Percentiles rank a stretch among this genome's conserved stretches.
Conservation (phyloP, 2,888 invertebrate genomes). For the Machimus rusticus region DNA sequence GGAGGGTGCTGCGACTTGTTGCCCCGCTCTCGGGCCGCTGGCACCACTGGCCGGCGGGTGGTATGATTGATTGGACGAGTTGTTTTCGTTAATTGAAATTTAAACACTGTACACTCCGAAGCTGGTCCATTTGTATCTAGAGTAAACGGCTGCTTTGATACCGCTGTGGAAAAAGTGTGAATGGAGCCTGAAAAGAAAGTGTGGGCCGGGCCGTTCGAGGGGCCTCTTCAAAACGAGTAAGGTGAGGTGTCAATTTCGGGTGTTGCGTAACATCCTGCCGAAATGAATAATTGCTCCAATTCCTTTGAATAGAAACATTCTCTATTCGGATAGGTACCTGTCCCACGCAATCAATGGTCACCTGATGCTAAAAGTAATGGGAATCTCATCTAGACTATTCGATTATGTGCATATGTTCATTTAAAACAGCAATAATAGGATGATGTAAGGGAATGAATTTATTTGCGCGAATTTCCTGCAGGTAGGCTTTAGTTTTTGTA, state of each 20-base stretch:
- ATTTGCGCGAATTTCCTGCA: too few species aligned
- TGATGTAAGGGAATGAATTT: neutral
- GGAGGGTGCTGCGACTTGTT: neutral
- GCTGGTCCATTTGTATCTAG: neutral
- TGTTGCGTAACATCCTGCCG: neutral
- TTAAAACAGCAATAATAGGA: neutral
- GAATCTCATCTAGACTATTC: neutral
- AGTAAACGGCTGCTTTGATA: neutral
- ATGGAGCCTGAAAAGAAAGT: neutral
- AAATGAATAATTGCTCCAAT: neutral
- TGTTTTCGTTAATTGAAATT: constrained; percentile 30
- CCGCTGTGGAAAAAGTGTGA: neutral
- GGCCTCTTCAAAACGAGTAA: neutral
- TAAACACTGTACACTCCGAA: neutral
- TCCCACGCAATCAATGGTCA: neutral
- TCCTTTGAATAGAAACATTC: neutral
- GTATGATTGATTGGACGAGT: constrained; percentile 14
- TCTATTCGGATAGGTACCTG: neutral
- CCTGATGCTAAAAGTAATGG: neutral
- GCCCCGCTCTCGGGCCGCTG: neutral
- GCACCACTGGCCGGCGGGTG: neutral
- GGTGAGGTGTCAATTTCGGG: neutral
- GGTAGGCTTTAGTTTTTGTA: too few species aligned
- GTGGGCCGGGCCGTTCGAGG: neutral
- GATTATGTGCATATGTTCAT: neutral